Evolutionary conservation across 2,888 invertebrate genomes (phyloP).

Genomic region (Pinctada fucata): DNA sequence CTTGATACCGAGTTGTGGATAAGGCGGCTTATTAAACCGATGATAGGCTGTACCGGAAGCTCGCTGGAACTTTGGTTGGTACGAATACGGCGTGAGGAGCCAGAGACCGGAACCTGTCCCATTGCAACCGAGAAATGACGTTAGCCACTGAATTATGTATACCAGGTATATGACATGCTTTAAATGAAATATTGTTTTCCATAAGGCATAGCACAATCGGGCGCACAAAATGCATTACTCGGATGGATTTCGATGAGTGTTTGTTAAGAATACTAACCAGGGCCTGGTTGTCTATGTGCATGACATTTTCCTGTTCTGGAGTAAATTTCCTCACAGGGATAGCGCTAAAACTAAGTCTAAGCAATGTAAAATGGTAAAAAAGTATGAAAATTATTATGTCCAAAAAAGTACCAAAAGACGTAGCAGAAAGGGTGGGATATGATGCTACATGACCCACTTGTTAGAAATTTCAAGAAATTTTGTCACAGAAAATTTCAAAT

Average conservation of each 20-base stretch:
- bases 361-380: too few relatives aligned
- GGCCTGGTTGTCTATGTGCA: neutral
- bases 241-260: neutral
- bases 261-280: constrained; percentile 7
- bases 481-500: too few relatives aligned
- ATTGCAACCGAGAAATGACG: neutral
- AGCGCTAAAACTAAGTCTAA: neutral
- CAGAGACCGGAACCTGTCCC: neutral
- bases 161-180: neutral
- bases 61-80: too few relatives aligned
- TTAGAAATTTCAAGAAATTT: too few relatives aligned
- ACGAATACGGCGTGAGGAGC: neutral
- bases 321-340: neutral
- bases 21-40: too few relatives aligned
- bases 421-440: neutral
- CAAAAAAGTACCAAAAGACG: neutral
- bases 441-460: too few relatives aligned
- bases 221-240: neutral
- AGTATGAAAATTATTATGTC: too few relatives aligned
- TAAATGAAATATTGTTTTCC: neutral
- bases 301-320: neutral
- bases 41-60: too few relatives aligned
- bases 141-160: neutral
- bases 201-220: neutral
- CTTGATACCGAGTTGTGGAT: too few relatives aligned